Conservation (phyloP, 2,113 vertebrate species). For the Phylloscopus trochilus region DNA sequence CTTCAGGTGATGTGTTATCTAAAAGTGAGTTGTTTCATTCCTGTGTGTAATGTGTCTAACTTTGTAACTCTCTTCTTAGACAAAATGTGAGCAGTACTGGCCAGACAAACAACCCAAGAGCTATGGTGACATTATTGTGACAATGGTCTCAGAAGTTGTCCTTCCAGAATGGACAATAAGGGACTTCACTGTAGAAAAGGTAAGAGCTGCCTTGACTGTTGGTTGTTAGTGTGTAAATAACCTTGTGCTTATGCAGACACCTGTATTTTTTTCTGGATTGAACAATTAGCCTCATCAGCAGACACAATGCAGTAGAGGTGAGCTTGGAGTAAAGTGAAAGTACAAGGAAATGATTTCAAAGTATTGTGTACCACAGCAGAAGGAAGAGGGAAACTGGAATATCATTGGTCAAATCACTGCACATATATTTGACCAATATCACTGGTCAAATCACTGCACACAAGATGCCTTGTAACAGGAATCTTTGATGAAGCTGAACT, state of each 20-base stretch:
- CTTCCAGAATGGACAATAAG: constrained; percentile 94
- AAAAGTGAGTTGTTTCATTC: not conserved
- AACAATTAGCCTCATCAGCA: not conserved
- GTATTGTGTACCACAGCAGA: not conserved
- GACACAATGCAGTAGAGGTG: not conserved
- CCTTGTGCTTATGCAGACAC: not conserved
- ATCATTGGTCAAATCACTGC: not conserved
- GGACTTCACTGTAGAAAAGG: constrained; percentile 89
- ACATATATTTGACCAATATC: too few relatives aligned
- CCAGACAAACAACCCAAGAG: constrained; percentile 73
- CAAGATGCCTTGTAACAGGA: not conserved
- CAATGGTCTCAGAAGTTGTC: constrained; percentile 77
- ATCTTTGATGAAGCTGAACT: not conserved
- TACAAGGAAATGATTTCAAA: not conserved
- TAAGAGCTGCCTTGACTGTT: constrained; percentile 49
- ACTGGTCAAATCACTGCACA: not conserved
- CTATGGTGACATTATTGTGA: constrained; percentile 83
- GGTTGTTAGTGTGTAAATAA: not conserved
- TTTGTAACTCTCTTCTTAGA: constrained; percentile 69
- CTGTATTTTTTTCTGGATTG: not conserved
- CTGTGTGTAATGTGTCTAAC: not conserved
- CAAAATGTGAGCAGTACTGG: constrained; percentile 98
- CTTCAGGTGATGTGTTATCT: not conserved
- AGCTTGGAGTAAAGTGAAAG: not conserved
- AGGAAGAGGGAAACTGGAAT: not conserved